Evolutionary conservation across 35 echinoderm and acorn worm genomes (phyloP).

Genomic region (Acanthaster planci): DNA sequence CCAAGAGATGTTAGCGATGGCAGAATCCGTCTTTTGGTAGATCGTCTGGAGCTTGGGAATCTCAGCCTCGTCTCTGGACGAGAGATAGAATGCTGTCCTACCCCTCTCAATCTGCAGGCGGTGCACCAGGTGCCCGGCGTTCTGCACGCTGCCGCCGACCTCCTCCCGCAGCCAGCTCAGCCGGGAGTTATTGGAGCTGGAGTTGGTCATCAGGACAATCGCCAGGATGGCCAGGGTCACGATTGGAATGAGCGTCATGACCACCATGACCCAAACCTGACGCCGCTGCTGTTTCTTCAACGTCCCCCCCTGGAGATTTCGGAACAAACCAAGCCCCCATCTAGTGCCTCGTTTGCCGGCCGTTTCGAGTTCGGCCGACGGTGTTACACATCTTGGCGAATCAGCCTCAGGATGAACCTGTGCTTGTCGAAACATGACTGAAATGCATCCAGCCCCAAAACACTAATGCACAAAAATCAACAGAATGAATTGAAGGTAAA

Average conservation of each 20-base stretch:
- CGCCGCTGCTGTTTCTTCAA: background rate
- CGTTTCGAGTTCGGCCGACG: too few relatives aligned
- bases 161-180: background rate
- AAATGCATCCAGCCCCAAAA: too few relatives aligned
- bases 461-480: too few relatives aligned
- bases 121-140: slow-evolving; percentile 27
- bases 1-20: background rate
- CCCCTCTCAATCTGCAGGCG: slow-evolving; percentile 37
- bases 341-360: too few relatives aligned
- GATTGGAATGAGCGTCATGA: slow-evolving; percentile 4
- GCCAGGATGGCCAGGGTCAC: background rate
- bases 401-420: too few relatives aligned
- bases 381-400: too few relatives aligned
- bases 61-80: background rate
- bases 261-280: background rate
- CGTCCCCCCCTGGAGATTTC: too few relatives aligned
- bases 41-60: background rate
- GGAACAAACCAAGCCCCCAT: too few relatives aligned
- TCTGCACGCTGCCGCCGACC: slow-evolving; percentile 2
- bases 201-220: background rate
- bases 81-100: slow-evolving; percentile 19
- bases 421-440: too few relatives aligned
- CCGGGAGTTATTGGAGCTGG: background rate
- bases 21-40: slow-evolving; percentile 3
- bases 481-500: too few relatives aligned